A percentile compares a stretch with the other conserved stretches of the same genome.
Conservation (phyloP, 2,797 vertebrate species). For the Cygnus olor region DNA sequence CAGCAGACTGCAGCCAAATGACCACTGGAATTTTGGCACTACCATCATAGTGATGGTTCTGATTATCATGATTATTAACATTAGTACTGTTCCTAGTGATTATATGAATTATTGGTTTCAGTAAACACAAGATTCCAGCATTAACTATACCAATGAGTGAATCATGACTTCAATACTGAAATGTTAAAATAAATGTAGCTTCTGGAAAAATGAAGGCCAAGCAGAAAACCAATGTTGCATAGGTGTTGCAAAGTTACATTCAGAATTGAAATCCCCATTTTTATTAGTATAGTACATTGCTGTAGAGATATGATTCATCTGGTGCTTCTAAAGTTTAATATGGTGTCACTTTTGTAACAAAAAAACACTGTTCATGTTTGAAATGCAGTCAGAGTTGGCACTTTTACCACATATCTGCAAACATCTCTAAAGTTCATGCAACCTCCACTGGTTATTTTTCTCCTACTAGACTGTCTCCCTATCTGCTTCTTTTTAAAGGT, state of each 20-base stretch:
- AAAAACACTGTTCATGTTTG: not conserved
- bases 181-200: not conserved
- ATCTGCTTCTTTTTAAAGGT: constrained; percentile 64
- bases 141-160: not conserved
- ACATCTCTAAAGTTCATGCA: constrained; percentile 1
- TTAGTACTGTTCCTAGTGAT: not conserved
- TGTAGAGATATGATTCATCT: not conserved
- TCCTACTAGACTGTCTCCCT: constrained; percentile 13
- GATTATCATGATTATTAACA: not conserved
- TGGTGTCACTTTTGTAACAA: not conserved
- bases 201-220: not conserved
- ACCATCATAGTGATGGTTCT: not conserved
- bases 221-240: not conserved
- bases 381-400: constrained; percentile 1
- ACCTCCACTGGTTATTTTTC: constrained; percentile 1
- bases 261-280: not conserved
- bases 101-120: not conserved
- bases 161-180: not conserved
- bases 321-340: not conserved
- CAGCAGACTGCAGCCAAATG: not conserved
- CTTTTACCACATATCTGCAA: constrained; percentile 8
- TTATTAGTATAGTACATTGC: not conserved
- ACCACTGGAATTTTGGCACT: not conserved
- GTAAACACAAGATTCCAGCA: not conserved
- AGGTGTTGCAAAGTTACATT: not conserved